Evolutionary conservation across 1,140 invertebrate genomes (phyloP).

Genomic region (Venturia canescens): DNA sequence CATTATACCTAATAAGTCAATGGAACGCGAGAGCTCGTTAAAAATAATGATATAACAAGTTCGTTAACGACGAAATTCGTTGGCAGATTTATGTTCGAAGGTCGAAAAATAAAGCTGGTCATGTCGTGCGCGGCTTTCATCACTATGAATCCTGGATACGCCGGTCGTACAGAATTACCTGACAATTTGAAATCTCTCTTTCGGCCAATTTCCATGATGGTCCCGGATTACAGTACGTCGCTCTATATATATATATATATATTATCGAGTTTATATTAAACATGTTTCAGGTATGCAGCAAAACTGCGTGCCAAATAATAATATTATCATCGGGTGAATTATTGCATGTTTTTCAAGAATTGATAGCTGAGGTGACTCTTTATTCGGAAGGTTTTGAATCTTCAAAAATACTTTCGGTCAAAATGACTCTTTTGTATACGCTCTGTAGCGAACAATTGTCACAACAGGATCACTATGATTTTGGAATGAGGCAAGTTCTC

Average conservation of each 20-base stretch:
- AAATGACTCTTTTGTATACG: conserved; percentile 96
- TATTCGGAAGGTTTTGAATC: conserved; percentile 95
- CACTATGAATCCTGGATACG: conserved; percentile 97
- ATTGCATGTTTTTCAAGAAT: conserved; percentile 81
- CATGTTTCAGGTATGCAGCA: too few relatives aligned
- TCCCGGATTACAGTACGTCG: conserved; percentile 87
- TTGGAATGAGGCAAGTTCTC: conserved; percentile 88
- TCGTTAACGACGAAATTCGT: not conserved
- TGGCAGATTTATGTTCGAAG: conserved; percentile 89
- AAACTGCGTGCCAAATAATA: too few relatives aligned
- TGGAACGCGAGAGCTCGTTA: too few relatives aligned
- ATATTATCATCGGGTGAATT: too few relatives aligned
- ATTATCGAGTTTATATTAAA: too few relatives aligned
- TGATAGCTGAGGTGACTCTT: conserved; percentile 94
- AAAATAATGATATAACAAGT: too few relatives aligned
- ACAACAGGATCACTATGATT: conserved; percentile 96
- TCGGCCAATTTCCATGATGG: conserved; percentile 98
- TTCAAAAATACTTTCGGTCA: conserved; percentile 89
- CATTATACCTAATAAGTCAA: too few relatives aligned
- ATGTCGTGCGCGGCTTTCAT: conserved; percentile 96
- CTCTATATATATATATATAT: too few relatives aligned
- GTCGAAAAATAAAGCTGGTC: conserved; percentile 91
- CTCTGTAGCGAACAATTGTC: conserved; percentile 94
- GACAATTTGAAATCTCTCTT: conserved; percentile 97
- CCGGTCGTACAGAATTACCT: conserved; percentile 92